These are phyloP conservation scores for Reticulitermes lucifugus DNA, from an alignment of 2,888 invertebrate species.

Conservation along the genomic window DNA sequence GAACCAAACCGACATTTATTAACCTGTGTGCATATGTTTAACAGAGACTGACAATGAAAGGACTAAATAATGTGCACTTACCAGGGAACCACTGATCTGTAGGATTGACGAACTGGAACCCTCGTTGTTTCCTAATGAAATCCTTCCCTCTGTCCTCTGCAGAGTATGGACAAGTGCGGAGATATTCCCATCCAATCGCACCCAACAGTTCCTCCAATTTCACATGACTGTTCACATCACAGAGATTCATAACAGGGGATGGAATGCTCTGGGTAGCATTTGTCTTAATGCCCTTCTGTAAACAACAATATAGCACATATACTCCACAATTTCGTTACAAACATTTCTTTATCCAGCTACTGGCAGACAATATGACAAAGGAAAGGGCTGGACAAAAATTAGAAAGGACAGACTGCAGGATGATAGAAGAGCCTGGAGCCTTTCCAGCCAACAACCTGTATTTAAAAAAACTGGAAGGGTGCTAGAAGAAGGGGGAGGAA, in stretches of 20 bases:
- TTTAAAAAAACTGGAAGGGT: too few species aligned
- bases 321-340: too few species aligned
- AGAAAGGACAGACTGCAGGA: too few species aligned
- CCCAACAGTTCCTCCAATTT: constrained; percentile 79
- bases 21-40: too few species aligned
- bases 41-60: not conserved
- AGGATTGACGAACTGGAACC: constrained; percentile 88
- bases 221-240: constrained; percentile 78
- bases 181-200: constrained; percentile 86
- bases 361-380: too few species aligned
- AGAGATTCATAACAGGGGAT: constrained; percentile 86
- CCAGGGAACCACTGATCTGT: constrained; percentile 91
- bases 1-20: too few species aligned
- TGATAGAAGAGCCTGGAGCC: too few species aligned
- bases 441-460: too few species aligned
- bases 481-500: too few species aligned
- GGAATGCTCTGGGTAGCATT: constrained; percentile 88
- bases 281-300: constrained; percentile 81
- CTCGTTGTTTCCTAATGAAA: constrained; percentile 79
- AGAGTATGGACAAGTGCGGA: constrained; percentile 77
- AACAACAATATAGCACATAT: not conserved
- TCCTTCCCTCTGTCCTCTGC: constrained; percentile 79
- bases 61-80: constrained; percentile 58
- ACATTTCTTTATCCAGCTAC: too few species aligned
- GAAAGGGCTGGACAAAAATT: too few species aligned